Evolutionary conservation across 2,113 vertebrate genomes (phyloP).

Genomic region (Balaeniceps rex): DNA sequence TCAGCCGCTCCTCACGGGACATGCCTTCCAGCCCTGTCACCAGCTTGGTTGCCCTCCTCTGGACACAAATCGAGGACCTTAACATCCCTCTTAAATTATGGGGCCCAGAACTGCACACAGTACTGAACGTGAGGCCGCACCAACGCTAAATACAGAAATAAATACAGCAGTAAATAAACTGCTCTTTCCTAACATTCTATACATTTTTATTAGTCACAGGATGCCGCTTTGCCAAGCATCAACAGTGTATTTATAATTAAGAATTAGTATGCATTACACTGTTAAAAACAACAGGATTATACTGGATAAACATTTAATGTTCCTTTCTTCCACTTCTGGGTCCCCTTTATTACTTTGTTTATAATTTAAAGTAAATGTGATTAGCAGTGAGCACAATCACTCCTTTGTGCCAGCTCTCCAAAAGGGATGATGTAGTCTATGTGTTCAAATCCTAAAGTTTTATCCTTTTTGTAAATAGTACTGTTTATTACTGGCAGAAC

Average conservation of each 20-base stretch:
- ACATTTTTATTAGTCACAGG: neutral
- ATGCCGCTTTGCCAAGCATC: neutral
- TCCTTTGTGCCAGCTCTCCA: neutral
- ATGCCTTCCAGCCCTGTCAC: neutral
- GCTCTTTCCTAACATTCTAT: neutral
- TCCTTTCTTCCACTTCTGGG: neutral
- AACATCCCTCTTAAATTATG: neutral
- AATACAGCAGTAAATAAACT: neutral
- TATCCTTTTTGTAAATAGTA: neutral
- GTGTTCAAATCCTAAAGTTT: neutral
- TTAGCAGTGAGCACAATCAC: neutral
- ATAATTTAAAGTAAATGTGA: neutral
- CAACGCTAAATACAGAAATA: too few species aligned
- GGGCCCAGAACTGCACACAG: neutral
- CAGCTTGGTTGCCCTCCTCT: neutral
- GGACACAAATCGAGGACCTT: neutral
- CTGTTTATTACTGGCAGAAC: neutral
- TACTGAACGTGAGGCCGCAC: neutral
- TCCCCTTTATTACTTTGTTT: neutral
- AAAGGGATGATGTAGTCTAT: neutral
- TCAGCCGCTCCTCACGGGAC: neutral
- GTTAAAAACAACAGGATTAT: neutral
- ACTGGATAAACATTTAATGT: neutral
- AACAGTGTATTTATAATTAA: neutral
- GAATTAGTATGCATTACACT: neutral